Percentiles rank a stretch among this genome's conserved stretches.
Evolutionary conservation across 1,140 invertebrate genomes (phyloP).

Genomic region (Calycopis cecrops): DNA sequence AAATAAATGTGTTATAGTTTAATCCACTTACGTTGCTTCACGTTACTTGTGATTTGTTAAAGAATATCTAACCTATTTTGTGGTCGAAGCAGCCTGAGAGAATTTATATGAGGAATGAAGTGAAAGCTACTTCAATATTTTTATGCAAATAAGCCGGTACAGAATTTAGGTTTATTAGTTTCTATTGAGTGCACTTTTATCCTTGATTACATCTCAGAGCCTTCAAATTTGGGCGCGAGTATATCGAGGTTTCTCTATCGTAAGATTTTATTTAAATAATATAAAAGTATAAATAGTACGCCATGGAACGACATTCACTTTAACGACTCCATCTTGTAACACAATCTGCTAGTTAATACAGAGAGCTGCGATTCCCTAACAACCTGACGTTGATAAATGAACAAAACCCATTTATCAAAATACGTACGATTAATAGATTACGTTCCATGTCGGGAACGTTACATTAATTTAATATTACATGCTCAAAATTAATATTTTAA

Average conservation of each 20-base stretch:
- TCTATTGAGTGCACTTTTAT: background rate
- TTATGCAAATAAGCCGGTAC: background rate
- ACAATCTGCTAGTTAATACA: slow-evolving; percentile 6
- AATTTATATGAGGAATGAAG: background rate
- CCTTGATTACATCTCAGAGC: background rate
- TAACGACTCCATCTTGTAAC: background rate
- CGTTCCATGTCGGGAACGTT: slow-evolving; percentile 6
- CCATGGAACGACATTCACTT: background rate
- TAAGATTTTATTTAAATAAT: background rate
- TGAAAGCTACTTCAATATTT: background rate
- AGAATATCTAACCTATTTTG: background rate
- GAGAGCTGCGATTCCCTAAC: slow-evolving; percentile 12
- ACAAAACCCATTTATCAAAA: slow-evolving; percentile 43
- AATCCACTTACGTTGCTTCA: background rate
- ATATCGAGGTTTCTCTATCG: background rate
- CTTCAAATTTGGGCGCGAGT: background rate
- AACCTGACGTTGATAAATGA: slow-evolving; percentile 42
- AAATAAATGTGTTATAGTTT: background rate
- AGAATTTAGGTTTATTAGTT: slow-evolving; percentile 3
- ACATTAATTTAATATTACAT: background rate
- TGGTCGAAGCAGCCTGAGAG: background rate
- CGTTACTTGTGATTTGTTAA: slow-evolving; percentile 5
- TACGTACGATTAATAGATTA: slow-evolving; percentile 26
- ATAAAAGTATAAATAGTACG: background rate
- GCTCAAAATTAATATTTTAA: no score